Evolutionary conservation across 1,140 invertebrate genomes (phyloP), one percentile per base, ranked within the genome.

Genomic region (Amyelois transitella): DNA sequence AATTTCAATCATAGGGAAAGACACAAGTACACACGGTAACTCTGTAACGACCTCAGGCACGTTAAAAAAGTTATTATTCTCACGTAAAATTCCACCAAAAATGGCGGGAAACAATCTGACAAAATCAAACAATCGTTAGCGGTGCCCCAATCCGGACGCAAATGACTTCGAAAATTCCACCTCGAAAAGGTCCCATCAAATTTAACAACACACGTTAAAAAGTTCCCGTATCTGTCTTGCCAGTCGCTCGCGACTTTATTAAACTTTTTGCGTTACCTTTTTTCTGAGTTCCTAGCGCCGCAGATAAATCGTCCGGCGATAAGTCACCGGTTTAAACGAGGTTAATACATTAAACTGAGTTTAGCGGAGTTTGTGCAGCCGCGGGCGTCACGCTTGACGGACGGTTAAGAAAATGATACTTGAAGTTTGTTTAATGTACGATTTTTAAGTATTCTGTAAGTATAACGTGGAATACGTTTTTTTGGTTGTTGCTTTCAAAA

Each of bases 271-370:
- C 64, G 64, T 72, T 62, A 67, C 59, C 59, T 69, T 74, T 74
- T 69, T 76, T 64, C 58, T 55, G 51, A 44, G 57, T 63, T 58
- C 55, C 58, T 58, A 69, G 69, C 60, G 62, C 58, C 54, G 60
- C 66, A 68, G 72, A 81, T 80, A 81, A 85, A 81, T 82, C 72
- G 76, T 70, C 51, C 48, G 28, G 66, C 72, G 77, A 83, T 86
- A 86, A 86, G 53, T 81, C 72, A 72, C 54, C 44, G 19, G 28
- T 69, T 51, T 70, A 76, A 81, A 77, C 74, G 77, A 79, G 77
- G 75, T 79, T 81, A 79, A 83, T 81, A 82, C 78, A 75, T 82
- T 86, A 81, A 83, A 75, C 73, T 54, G 72, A 79, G 78, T 77
- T 83, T 76, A 75, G 59, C 62, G 53, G 62, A 67, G 72, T 69